Conservation (phyloP, 2,113 vertebrate species). For the Myiagra hebetior region DNA sequence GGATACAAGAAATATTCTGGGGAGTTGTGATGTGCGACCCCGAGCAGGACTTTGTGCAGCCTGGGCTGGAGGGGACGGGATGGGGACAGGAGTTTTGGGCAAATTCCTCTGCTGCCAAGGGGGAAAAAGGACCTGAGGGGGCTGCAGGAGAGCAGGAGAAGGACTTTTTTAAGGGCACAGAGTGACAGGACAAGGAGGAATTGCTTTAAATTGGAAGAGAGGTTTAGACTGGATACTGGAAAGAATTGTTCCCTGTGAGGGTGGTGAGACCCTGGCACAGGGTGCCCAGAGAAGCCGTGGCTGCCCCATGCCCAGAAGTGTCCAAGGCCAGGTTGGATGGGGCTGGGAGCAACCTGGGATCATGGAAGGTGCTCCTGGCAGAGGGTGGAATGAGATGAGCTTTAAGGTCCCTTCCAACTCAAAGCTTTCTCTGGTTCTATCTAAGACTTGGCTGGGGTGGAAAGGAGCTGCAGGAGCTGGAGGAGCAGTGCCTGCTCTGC, state of each 20-base stretch:
- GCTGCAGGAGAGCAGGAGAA: neutral
- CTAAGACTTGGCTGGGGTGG: neutral
- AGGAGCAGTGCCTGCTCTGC: neutral
- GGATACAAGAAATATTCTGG: neutral
- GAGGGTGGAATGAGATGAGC: neutral
- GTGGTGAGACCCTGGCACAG: neutral
- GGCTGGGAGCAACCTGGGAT: neutral
- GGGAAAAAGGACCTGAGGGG: neutral
- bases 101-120: neutral
- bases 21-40: neutral
- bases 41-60: accelerated
- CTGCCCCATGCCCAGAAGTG: neutral
- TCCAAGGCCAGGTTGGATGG: neutral
- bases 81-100: neutral
- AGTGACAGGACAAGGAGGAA: neutral
- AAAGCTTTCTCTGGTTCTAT: neutral
- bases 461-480: neutral
- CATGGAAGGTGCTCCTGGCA: neutral
- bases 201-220: neutral
- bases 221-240: neutral
- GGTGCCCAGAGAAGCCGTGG: neutral
- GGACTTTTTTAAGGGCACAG: neutral
- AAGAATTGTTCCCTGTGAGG: neutral
- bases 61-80: neutral
- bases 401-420: neutral